A percentile compares a stretch with the other conserved stretches of the same genome.
Evolutionary conservation across 2,888 invertebrate genomes (phyloP).

Genomic region (Lamellibrachia satsuma): DNA sequence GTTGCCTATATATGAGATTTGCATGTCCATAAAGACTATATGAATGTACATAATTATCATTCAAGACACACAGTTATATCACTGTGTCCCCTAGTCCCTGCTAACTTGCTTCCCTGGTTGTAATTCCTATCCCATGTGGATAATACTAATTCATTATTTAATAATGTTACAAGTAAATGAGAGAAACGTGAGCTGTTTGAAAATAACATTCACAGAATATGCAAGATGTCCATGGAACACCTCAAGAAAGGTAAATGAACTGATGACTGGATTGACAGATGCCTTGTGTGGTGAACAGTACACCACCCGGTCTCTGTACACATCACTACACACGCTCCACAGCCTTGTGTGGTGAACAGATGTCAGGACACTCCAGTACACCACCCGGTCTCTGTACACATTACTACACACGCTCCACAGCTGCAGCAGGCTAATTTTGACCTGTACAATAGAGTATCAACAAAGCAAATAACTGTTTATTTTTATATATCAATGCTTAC

Average conservation of each 20-base stretch:
- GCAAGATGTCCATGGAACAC: background rate
- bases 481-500: background rate
- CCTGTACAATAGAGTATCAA: background rate
- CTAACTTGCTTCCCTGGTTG: background rate
- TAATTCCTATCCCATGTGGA: background rate
- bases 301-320: background rate
- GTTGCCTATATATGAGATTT: background rate
- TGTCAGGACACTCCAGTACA: background rate
- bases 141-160: background rate
- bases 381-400: background rate
- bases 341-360: background rate
- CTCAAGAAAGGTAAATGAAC: background rate
- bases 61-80: background rate
- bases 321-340: background rate
- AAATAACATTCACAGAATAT: background rate
- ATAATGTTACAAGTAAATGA: background rate
- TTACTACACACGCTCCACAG: background rate
- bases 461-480: background rate
- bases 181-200: background rate
- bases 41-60: background rate
- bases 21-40: background rate
- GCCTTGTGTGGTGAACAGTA: background rate
- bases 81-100: background rate
- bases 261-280: background rate
- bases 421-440: background rate